phyloP scores from a whole-genome alignment of 2,113 vertebrate genomes.

The Gymnogyps californianus region DNA sequence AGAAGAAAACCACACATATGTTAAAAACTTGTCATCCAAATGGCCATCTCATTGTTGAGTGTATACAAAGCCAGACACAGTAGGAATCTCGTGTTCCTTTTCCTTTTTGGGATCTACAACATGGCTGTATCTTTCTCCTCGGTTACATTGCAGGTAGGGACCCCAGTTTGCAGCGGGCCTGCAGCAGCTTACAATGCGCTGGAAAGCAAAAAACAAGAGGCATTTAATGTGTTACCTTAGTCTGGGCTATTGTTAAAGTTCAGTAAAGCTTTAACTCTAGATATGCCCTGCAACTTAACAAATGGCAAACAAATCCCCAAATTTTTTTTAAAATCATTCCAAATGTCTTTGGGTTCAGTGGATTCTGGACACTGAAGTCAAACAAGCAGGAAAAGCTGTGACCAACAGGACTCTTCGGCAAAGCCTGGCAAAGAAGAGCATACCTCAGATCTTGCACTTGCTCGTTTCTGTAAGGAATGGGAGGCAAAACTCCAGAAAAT shows the following conservation, averaged over 20 bases:
- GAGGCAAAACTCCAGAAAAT: neutral
- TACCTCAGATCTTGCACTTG: neutral
- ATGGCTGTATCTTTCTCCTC: slow-evolving; percentile 81
- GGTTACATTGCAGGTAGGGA: slow-evolving; percentile 84
- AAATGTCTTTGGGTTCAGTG: neutral
- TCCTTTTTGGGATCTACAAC: slow-evolving; percentile 17
- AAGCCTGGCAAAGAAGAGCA: neutral
- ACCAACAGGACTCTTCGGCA: neutral
- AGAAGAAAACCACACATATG: neutral
- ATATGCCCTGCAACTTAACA: neutral
- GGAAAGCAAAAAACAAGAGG: neutral
- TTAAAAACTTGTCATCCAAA: neutral
- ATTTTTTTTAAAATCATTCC: neutral
- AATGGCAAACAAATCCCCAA: neutral
- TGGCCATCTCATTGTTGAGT: slow-evolving; percentile 14
- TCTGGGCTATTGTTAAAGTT: neutral
- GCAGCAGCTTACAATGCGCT: slow-evolving; percentile 82
- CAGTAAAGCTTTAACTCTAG: neutral
- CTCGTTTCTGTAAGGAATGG: neutral
- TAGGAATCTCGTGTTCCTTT: slow-evolving; percentile 69
- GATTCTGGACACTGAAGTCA: neutral
- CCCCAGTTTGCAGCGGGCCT: slow-evolving; percentile 85
- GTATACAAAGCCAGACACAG: slow-evolving; percentile 9
- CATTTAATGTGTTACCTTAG: neutral
- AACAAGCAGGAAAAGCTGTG: neutral